These are phyloP conservation scores for Gadopsis marmoratus DNA, from an alignment of 2,797 vertebrate species.

Conservation along the genomic window DNA sequence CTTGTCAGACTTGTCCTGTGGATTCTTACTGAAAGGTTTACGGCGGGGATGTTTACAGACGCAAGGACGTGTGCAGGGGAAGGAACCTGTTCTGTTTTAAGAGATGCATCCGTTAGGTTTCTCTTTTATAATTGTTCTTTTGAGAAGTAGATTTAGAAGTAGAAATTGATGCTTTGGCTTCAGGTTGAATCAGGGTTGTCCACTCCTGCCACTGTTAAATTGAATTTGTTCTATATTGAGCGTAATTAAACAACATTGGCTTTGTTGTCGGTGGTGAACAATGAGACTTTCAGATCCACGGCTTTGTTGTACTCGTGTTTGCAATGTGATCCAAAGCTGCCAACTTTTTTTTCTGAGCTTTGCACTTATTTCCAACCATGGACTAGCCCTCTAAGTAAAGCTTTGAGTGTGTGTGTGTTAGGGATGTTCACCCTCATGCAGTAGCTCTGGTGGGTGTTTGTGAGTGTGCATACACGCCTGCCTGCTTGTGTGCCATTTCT, in stretches of 20 bases:
- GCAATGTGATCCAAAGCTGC: slow-evolving; percentile 44
- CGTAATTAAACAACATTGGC: slow-evolving; percentile 52
- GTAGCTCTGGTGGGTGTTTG: slow-evolving; percentile 40
- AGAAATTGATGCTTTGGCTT: slow-evolving; percentile 29
- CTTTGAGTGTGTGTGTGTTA: slow-evolving; percentile 14
- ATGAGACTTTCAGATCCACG: slow-evolving; percentile 40
- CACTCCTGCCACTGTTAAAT: slow-evolving; percentile 6
- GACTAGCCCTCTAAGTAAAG: slow-evolving; percentile 32
- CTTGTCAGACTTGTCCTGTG: slow-evolving; percentile 25
- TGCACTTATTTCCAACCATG: slow-evolving; percentile 51
- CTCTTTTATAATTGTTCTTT: slow-evolving; percentile 20
- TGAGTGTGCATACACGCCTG: slow-evolving; percentile 27
- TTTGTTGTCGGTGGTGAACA: slow-evolving; percentile 55
- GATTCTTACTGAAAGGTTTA: slow-evolving; percentile 2
- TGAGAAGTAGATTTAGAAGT: neutral
- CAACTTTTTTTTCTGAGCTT: slow-evolving; percentile 38
- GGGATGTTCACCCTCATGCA: slow-evolving; percentile 9
- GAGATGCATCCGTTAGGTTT: neutral
- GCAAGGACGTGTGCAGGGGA: neutral
- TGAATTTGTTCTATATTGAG: slow-evolving; percentile 39
- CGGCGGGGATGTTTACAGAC: slow-evolving; percentile 26
- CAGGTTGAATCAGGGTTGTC: slow-evolving; percentile 28
- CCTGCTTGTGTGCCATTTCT: slow-evolving; percentile 58
- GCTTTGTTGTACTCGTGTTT: slow-evolving; percentile 48
- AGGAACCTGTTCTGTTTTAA: slow-evolving; percentile 8